A percentile compares a stretch with the other conserved stretches of the same genome.
phyloP scores from a whole-genome alignment of 2,797 vertebrate species.

The Scarus forsteni region DNA sequence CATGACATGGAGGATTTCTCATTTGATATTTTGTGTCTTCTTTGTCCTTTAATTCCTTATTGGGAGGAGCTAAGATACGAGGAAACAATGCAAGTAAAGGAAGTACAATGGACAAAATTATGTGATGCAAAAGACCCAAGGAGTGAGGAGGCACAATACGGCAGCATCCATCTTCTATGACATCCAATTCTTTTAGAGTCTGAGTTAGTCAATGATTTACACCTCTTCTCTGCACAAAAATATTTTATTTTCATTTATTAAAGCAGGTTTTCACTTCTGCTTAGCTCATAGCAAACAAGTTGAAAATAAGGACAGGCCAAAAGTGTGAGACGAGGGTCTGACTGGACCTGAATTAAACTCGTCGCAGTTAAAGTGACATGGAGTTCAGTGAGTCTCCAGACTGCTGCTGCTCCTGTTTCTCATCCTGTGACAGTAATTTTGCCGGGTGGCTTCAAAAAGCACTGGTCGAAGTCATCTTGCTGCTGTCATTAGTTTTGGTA shows the following conservation, averaged over 20 bases:
- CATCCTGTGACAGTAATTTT: slow-evolving; percentile 74
- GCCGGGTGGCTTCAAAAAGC: slow-evolving; percentile 74
- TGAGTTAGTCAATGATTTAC: slow-evolving; percentile 79
- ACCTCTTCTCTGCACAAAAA: slow-evolving; percentile 63
- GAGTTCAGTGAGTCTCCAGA: slow-evolving; percentile 75
- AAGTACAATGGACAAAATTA: too few relatives aligned
- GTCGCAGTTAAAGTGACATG: slow-evolving; percentile 72
- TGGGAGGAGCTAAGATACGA: too few relatives aligned
- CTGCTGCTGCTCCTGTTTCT: slow-evolving; percentile 73
- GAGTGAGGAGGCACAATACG: too few relatives aligned
- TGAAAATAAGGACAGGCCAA: slow-evolving; percentile 50
- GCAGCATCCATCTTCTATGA: too few relatives aligned
- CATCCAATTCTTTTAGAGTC: too few relatives aligned
- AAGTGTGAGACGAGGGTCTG: slow-evolving; percentile 31
- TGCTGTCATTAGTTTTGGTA: slow-evolving; percentile 77
- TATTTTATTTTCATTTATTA: slow-evolving; percentile 77
- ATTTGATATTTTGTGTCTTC: too few relatives aligned
- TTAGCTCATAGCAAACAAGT: slow-evolving; percentile 77
- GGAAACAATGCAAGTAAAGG: too few relatives aligned
- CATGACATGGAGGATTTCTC: too few relatives aligned
- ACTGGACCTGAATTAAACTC: slow-evolving; percentile 70
- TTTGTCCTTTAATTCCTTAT: too few relatives aligned
- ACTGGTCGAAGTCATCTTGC: slow-evolving; percentile 70
- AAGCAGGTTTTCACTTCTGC: slow-evolving; percentile 80
- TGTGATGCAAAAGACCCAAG: too few relatives aligned